Evolutionary conservation across 1,140 invertebrate genomes (phyloP), one percentile per base, ranked within the genome.

Genomic region (Littorina saxatilis): DNA sequence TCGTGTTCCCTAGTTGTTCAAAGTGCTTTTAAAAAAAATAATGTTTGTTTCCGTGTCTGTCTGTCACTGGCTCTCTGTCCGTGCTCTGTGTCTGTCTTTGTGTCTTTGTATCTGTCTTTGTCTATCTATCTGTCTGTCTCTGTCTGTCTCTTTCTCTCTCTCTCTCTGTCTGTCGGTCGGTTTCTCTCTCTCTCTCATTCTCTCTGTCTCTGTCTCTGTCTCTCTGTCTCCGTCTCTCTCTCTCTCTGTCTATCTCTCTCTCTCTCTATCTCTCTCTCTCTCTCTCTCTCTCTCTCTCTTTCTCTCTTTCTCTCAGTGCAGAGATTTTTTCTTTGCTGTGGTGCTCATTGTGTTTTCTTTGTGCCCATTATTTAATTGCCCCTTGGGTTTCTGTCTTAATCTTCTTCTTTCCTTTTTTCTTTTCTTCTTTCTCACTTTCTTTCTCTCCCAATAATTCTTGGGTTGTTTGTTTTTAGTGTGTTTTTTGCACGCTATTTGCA

Each of bases 101-200:
- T 63, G 15, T 79, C n/a, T 50, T 23, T 75, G 17, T 58, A 50
- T 40, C 55, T 63, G n/a, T 58, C 68, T 81, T 40, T 61, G 35
- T 58, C 40, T 47, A 17, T 43, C 47, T 52, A 63, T 72, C 40
- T 68, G 37, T 47, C 40, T 80, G 43, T 47, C 39, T 80, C 79
- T 39, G 5, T 11, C n/a, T 17, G 15, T 23, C 68, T 50, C 40
- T 70, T 47, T 52, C 79, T 72, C 63, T 47, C 37, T 27, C 66
- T 80, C 61, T 40, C 58, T 79, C 77, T 20, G n/a, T n/a, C n/a
- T n/a, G n/a, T n/a, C n/a, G 35, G 66, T 32, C 32, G 15, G 7
- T 79, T 50, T 66, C 37, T 35, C n/a, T 32, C 32, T 3, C 5
- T 5, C 15, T 13, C 37, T 40, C 50, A 29, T 39, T 13, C 29